Evolutionary conservation across 2,888 invertebrate genomes (phyloP).

Genomic region (Pachydiplax longipennis): DNA sequence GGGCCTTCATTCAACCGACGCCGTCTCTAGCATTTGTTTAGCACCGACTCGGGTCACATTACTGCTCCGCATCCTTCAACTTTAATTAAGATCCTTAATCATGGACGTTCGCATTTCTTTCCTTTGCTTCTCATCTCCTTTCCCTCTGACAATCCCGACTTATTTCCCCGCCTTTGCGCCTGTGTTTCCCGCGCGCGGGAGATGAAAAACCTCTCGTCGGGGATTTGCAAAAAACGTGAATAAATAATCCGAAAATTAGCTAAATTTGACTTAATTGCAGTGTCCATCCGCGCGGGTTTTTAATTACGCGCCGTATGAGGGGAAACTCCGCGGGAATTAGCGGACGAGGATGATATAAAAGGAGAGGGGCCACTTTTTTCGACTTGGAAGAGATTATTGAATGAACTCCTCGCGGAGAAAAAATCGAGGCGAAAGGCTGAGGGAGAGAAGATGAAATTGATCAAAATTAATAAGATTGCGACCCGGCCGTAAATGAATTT

Average conservation of each 20-base stretch:
- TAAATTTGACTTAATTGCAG: neutral
- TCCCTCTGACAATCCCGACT: neutral
- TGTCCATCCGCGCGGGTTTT: neutral
- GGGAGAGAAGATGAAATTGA: neutral
- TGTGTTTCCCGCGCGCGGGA: neutral
- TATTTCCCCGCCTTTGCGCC: neutral
- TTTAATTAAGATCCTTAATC: constrained; percentile 16
- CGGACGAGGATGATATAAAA: neutral
- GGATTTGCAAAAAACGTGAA: neutral
- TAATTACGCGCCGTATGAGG: neutral
- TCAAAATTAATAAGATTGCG: neutral
- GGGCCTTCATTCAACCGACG: neutral
- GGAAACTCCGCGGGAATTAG: neutral
- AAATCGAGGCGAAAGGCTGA: neutral
- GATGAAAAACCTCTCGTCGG: neutral
- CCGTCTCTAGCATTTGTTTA: neutral
- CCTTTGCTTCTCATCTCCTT: neutral
- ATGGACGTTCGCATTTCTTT: neutral
- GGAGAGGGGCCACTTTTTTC: neutral
- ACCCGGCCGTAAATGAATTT: neutral
- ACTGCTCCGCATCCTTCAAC: neutral
- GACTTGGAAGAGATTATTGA: neutral
- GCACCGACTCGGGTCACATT: neutral
- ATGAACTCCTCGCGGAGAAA: neutral
- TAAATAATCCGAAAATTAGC: neutral